Evolutionary conservation across 2,797 vertebrate species (phyloP), one percentile per base, ranked within the genome.

Genomic region (Neosilurus hyrtlii): DNA sequence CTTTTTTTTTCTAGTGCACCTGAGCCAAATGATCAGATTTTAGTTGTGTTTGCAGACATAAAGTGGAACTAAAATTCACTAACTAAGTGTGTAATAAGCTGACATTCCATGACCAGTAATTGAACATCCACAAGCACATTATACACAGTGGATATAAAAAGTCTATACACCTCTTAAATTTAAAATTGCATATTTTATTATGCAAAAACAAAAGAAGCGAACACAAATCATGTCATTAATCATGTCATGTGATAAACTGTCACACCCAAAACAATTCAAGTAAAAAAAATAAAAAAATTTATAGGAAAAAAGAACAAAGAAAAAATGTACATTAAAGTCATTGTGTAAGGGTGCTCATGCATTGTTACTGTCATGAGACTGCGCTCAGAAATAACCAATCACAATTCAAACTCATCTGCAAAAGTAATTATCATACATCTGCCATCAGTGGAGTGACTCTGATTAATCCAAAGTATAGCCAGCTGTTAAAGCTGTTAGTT

Each of bases 11-110:
- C 18, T 20, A 70, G 20, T 43, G 67, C 61, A 66, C 62, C 52
- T 67, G 71, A 75, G 72, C 72, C 71, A 56, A 75, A 37, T 57
- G 63, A 67, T 2, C 9, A 43, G 4, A n/a, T n/a, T 57, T 62
- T 16, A 83, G 54, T n/a, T 68, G 8, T 68, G 65, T 24, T 66
- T 30, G 30, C 26, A 20, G 35, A 30, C 51, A 56, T 52, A 8
- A 57, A 70, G 43, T 12, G n/a, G 9, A 79, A 59, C 10, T 9
- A 24, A 63, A 37, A 71, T 2, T 22, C 24, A 59, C 43, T 61
- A n/a, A 11, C 65, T 77, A 18, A 4, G 5, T 68, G 63, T 83
- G 24, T 54, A 18, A 73, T 56, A 26, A 72, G 70, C 16, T 54
- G 70, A 52, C n/a, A 9, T 52, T 52, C n/a, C 3, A 24, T 72